phyloP scores from a whole-genome alignment of 35 echinoderm and acorn worm species.

The Anneissia japonica region DNA sequence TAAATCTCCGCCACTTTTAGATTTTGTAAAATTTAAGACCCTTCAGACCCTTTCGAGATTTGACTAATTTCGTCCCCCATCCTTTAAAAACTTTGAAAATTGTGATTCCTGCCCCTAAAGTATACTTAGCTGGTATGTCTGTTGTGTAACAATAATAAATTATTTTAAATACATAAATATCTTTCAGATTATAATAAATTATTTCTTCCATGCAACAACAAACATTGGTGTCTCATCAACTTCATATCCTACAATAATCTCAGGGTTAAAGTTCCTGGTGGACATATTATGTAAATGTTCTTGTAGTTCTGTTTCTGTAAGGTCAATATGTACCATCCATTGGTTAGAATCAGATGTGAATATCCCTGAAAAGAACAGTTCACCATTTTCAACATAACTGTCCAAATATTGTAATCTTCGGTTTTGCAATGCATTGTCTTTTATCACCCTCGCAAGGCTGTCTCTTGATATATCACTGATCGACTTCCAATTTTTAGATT shows the following conservation, averaged over 20 bases:
- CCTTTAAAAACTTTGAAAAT: too few relatives aligned
- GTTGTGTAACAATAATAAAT: too few relatives aligned
- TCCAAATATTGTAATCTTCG: slow-evolving; percentile 57
- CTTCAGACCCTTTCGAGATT: too few relatives aligned
- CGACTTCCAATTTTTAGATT: slow-evolving; percentile 61
- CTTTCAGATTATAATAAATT: too few relatives aligned
- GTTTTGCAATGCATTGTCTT: slow-evolving; percentile 48
- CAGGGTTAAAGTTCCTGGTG: slow-evolving; percentile 22
- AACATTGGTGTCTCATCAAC: slow-evolving; percentile 26
- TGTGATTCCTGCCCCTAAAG: too few relatives aligned
- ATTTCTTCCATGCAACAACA: slow-evolving; percentile 42
- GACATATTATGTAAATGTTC: slow-evolving; percentile 2
- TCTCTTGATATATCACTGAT: slow-evolving; percentile 46
- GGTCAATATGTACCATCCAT: slow-evolving; percentile 47
- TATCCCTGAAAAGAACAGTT: slow-evolving; percentile 69
- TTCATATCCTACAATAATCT: slow-evolving; percentile 60
- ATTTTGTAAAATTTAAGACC: too few relatives aligned
- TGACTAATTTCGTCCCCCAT: too few relatives aligned
- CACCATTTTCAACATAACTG: slow-evolving; percentile 39
- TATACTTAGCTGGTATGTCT: too few relatives aligned
- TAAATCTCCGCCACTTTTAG: too few relatives aligned
- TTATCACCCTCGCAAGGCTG: slow-evolving; percentile 35
- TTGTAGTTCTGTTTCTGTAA: slow-evolving; percentile 27
- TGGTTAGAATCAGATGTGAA: slow-evolving; percentile 35
- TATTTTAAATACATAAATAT: too few relatives aligned